Conservation (phyloP, 2,797 vertebrate genomes). For the Sebastes nivosus region DNA sequence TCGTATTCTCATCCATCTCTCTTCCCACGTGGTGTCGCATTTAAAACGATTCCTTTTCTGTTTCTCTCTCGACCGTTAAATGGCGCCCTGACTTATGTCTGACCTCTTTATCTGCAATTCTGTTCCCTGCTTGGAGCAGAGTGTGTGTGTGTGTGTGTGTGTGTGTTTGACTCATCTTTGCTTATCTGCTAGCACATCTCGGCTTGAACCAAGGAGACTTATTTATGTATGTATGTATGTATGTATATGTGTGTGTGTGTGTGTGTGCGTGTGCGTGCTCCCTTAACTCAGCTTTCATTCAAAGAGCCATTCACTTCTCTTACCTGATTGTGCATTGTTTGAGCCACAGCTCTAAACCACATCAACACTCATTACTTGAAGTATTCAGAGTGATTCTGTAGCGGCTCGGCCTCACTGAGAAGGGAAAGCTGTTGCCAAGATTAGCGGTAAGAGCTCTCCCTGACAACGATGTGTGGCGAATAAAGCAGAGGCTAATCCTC, state of each 20-base stretch:
- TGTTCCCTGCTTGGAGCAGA: background rate
- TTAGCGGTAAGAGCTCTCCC: conserved; percentile 49
- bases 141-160: background rate
- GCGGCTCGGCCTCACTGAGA: conserved; percentile 24
- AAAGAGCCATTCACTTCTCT: background rate
- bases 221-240: too few relatives aligned
- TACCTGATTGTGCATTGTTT: conserved; percentile 27
- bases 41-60: background rate
- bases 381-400: conserved; percentile 25
- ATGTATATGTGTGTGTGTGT: fast-evolving
- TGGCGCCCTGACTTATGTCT: conserved; percentile 7
- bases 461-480: conserved; percentile 50
- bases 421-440: conserved; percentile 49
- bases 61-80: conserved; percentile 20
- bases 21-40: background rate
- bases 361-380: conserved; percentile 22
- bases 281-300: conserved; percentile 24
- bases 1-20: background rate
- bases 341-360: conserved; percentile 13
- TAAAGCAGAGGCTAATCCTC: conserved; percentile 70
- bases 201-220: background rate
- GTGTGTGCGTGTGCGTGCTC: background rate
- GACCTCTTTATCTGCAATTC: conserved; percentile 36
- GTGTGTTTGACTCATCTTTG: conserved; percentile 9
- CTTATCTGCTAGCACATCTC: conserved; percentile 26